These are phyloP conservation scores for Podilymbus podiceps DNA, from an alignment of 2,113 vertebrate species.

Conservation along the genomic window DNA sequence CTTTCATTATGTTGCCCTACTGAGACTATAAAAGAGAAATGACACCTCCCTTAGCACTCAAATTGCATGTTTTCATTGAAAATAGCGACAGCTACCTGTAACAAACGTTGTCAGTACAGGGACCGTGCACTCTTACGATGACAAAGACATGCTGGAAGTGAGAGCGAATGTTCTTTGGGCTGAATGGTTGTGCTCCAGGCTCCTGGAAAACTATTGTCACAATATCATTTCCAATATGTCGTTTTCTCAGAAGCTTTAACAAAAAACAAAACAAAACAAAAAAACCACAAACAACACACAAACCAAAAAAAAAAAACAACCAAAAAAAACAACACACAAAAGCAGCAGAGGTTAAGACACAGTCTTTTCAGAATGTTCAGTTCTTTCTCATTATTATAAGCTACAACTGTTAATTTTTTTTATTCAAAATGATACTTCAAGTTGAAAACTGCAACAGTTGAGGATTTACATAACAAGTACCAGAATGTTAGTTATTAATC, in stretches of 20 bases:
- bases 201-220: conserved; percentile 98
- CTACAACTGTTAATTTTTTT: background rate
- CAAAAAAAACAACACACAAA: no score
- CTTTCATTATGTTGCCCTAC: background rate
- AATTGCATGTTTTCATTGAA: accelerated
- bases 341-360: background rate
- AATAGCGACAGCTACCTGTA: conserved; percentile 81
- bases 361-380: background rate
- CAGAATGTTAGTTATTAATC: background rate
- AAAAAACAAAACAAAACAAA: background rate
- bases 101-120: conserved; percentile 90
- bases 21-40: background rate
- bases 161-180: conserved; percentile 91
- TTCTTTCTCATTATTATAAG: background rate
- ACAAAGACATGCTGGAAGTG: conserved; percentile 97
- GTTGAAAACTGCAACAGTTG: background rate
- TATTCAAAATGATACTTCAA: background rate
- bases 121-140: conserved; percentile 86
- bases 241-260: conserved; percentile 87
- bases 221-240: conserved; percentile 96
- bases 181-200: conserved; percentile 91
- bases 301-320: no score
- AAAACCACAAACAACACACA: no score
- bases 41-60: background rate
- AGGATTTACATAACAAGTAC: background rate